Evolutionary conservation across 2,113 vertebrate genomes (phyloP).

Genomic region (Colius striatus): DNA sequence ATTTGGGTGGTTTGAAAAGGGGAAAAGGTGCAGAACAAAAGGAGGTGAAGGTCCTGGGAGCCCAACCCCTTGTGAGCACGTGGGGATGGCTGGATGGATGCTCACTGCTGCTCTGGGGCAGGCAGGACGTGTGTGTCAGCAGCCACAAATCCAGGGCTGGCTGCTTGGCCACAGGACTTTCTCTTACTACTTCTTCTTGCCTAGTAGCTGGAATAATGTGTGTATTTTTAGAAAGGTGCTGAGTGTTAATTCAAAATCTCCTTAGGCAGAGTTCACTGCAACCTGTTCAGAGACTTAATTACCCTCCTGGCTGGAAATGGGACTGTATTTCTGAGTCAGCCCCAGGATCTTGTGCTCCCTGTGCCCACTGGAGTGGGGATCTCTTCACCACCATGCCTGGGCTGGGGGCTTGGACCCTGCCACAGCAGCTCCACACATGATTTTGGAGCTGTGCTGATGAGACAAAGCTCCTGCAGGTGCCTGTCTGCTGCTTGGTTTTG

Average conservation of each 20-base stretch:
- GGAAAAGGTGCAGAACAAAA: too few species aligned
- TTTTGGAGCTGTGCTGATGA: background rate
- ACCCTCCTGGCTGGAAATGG: fast-evolving
- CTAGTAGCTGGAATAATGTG: background rate
- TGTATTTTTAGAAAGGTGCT: background rate
- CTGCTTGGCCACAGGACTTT: background rate
- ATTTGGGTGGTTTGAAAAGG: background rate
- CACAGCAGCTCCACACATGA: fast-evolving
- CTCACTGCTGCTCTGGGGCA: fast-evolving
- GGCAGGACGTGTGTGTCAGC: fast-evolving
- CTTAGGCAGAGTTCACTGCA: background rate
- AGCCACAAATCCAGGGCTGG: background rate
- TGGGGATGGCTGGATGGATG: background rate
- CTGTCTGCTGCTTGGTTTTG: background rate
- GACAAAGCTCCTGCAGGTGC: background rate
- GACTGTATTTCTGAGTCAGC: background rate
- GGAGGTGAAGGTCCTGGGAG: background rate
- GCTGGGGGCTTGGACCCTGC: background rate
- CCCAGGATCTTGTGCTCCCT: fast-evolving
- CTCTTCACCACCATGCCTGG: fast-evolving
- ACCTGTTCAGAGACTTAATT: background rate
- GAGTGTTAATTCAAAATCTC: background rate
- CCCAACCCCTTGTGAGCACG: fast-evolving
- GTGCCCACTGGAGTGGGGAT: background rate
- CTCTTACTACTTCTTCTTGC: fast-evolving